phyloP scores from a whole-genome alignment of 2,113 vertebrate species.

The Nesoenas mayeri region DNA sequence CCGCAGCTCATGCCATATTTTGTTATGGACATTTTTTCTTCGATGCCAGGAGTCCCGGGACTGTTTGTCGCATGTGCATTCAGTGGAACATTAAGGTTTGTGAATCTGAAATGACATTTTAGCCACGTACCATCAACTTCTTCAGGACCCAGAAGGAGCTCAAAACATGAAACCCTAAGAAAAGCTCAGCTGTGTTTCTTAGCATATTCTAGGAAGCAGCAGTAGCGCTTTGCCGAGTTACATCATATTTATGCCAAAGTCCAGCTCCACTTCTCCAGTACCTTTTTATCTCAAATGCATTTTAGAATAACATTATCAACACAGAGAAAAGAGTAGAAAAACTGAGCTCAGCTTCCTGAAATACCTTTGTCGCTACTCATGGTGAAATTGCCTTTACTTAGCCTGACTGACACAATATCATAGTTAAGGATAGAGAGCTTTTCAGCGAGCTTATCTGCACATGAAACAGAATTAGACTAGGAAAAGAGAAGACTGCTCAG shows the following conservation, averaged over 20 bases:
- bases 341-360: background rate
- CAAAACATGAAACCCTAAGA: background rate
- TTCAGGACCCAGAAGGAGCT: background rate
- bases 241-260: background rate
- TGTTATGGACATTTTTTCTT: constrained; percentile 84
- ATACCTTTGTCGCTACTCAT: background rate
- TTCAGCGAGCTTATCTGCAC: background rate
- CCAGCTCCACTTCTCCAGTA: background rate
- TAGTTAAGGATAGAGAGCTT: background rate
- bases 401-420: background rate
- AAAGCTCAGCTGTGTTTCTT: background rate
- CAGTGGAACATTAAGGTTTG: constrained; percentile 87
- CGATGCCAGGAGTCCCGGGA: constrained; percentile 83
- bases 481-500: background rate
- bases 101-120: background rate
- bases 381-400: background rate
- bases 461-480: background rate
- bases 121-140: fast-evolving
- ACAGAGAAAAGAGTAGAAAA: background rate
- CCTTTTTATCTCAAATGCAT: background rate
- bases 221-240: background rate
- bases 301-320: background rate
- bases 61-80: constrained; percentile 88
- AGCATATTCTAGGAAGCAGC: background rate
- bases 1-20: constrained; percentile 87